Conservation (phyloP, 1,140 invertebrate genomes). For the Pseudomyrmex pallidus region DNA sequence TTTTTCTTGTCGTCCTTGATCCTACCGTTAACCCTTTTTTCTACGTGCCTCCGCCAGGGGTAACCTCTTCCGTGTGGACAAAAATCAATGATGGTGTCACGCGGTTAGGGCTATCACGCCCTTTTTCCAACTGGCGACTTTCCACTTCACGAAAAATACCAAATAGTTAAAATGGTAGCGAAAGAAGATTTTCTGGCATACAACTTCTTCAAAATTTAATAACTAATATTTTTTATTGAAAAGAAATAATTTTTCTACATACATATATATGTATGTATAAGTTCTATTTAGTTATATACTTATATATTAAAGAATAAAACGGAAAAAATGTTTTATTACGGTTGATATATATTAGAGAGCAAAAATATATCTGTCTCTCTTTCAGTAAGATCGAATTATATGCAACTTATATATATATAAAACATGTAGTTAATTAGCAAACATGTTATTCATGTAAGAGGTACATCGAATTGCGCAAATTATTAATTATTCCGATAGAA, state of each 20-base stretch:
- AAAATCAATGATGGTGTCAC: slow-evolving; percentile 66
- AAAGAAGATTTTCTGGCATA: neutral
- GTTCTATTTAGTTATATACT: no score
- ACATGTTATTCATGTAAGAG: slow-evolving; percentile 21
- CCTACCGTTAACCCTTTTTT: slow-evolving; percentile 50
- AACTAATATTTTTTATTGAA: slow-evolving; percentile 6
- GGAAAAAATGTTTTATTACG: no score
- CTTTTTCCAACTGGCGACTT: slow-evolving; percentile 41
- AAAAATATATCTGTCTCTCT: no score
- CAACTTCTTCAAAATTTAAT: neutral
- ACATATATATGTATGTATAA: neutral
- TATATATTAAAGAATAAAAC: no score
- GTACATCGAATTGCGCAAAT: slow-evolving; percentile 28
- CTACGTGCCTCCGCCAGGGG: slow-evolving; percentile 41
- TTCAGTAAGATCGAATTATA: no score
- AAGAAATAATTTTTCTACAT: neutral
- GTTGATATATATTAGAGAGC: no score
- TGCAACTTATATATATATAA: no score
- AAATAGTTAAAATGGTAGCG: neutral
- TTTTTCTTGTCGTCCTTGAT: slow-evolving; percentile 59
- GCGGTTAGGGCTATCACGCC: slow-evolving; percentile 55
- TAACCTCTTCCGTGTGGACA: slow-evolving; percentile 60
- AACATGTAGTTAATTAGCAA: neutral
- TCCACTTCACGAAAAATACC: slow-evolving; percentile 1
- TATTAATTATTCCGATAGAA: slow-evolving; percentile 48